Conservation (phyloP, 2,888 invertebrate genomes). For the Alviniconcha strummeri region DNA sequence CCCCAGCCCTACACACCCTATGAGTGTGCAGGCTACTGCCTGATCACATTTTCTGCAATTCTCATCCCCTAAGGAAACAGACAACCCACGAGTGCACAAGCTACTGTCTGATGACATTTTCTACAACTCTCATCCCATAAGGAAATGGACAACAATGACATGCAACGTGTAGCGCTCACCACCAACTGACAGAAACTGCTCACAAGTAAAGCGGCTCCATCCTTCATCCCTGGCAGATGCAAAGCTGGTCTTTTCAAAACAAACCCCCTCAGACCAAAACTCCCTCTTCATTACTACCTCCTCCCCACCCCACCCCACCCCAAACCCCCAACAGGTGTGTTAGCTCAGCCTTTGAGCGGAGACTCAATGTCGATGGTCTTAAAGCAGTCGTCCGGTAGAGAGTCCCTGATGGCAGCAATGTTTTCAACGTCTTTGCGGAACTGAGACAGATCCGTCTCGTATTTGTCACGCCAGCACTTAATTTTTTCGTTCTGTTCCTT, state of each 20-base stretch:
- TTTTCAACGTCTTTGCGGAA: conserved; percentile 66
- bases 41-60: too few species aligned
- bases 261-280: background rate
- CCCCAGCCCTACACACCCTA: too few species aligned
- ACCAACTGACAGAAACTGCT: too few species aligned
- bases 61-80: too few species aligned
- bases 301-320: background rate
- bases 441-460: conserved; percentile 59
- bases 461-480: conserved; percentile 53
- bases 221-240: background rate
- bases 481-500: conserved; percentile 40
- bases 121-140: too few species aligned
- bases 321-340: background rate
- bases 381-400: conserved; percentile 69
- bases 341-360: conserved; percentile 26
- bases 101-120: too few species aligned
- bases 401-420: conserved; percentile 66
- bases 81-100: too few species aligned
- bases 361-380: conserved; percentile 54
- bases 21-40: too few species aligned
- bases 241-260: conserved; percentile 11
- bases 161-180: too few species aligned
- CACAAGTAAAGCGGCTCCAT: too few species aligned
- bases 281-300: background rate
- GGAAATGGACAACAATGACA: too few species aligned